Conservation (phyloP, 2,113 vertebrate genomes). For the Phocoena sinus region DNA sequence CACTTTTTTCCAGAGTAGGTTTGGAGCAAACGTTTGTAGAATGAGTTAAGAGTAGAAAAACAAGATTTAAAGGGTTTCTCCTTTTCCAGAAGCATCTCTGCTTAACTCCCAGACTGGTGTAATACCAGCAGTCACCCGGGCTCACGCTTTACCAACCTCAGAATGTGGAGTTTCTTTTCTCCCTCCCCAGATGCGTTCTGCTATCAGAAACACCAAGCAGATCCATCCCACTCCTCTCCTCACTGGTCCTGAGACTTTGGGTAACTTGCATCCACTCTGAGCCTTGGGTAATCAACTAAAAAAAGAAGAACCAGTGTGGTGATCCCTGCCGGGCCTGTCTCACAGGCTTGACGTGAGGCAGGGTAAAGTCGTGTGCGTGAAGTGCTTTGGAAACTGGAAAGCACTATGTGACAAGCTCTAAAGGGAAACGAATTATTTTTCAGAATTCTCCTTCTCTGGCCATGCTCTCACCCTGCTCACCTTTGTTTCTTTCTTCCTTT, state of each 20-base stretch:
- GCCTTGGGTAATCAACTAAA: neutral
- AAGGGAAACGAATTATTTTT: slow-evolving; percentile 35
- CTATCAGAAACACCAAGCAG: neutral
- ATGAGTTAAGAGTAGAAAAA: neutral
- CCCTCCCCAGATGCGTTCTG: neutral
- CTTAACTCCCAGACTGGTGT: neutral
- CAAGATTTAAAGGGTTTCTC: neutral
- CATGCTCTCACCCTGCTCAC: neutral
- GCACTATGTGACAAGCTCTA: neutral
- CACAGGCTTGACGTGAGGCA: fast-evolving
- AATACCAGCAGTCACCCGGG: neutral
- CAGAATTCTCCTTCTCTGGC: neutral
- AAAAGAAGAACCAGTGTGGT: neutral
- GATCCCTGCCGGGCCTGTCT: neutral
- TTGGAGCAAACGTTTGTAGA: neutral
- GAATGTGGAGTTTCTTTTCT: neutral
- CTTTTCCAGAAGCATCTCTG: neutral
- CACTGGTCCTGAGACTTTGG: neutral
- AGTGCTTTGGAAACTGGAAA: neutral
- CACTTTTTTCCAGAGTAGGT: neutral
- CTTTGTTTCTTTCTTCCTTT: neutral
- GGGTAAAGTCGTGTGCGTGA: neutral
- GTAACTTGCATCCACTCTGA: neutral
- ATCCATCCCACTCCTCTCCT: neutral
- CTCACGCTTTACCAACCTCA: fast-evolving